These are phyloP conservation scores for Syngnathus typhle DNA, from an alignment of 2,113 vertebrate genomes.

Conservation along the genomic window DNA sequence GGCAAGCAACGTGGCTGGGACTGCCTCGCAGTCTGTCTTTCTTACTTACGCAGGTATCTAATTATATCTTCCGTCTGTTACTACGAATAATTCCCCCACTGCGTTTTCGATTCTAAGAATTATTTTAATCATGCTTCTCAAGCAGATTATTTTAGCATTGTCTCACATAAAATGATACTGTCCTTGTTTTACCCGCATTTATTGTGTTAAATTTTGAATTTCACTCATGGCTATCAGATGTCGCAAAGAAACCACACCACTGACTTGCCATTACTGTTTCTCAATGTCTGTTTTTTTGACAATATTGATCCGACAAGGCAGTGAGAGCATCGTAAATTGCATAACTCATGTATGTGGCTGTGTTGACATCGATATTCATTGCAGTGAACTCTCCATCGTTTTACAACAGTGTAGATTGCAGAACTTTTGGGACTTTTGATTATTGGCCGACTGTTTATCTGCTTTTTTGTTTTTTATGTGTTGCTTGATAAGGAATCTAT, in stretches of 20 bases:
- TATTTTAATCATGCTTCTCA: not conserved
- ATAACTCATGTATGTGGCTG: too few relatives aligned
- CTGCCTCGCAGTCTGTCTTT: constrained; percentile 43
- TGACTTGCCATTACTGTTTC: too few relatives aligned
- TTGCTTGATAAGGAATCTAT: too few relatives aligned
- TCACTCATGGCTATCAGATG: not conserved
- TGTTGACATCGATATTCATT: not conserved
- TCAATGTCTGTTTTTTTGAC: too few relatives aligned
- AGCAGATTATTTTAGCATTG: not conserved
- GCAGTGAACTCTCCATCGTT: not conserved
- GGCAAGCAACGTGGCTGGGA: constrained; percentile 75
- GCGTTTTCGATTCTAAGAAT: not conserved
- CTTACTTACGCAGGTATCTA: constrained; percentile 67
- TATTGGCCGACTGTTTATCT: too few relatives aligned
- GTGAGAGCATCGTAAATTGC: too few relatives aligned
- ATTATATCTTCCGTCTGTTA: not conserved
- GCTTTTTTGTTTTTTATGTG: too few relatives aligned
- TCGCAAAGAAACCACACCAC: too few relatives aligned
- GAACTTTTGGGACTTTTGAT: too few relatives aligned
- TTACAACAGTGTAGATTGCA: not conserved
- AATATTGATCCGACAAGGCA: too few relatives aligned
- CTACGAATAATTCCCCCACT: not conserved
- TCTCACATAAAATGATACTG: not conserved
- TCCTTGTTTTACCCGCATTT: not conserved
- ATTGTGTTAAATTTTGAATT: not conserved